Evolutionary conservation across 2,888 invertebrate genomes (phyloP), one percentile per base, ranked within the genome.

Genomic region (Aphodius sticticus): DNA sequence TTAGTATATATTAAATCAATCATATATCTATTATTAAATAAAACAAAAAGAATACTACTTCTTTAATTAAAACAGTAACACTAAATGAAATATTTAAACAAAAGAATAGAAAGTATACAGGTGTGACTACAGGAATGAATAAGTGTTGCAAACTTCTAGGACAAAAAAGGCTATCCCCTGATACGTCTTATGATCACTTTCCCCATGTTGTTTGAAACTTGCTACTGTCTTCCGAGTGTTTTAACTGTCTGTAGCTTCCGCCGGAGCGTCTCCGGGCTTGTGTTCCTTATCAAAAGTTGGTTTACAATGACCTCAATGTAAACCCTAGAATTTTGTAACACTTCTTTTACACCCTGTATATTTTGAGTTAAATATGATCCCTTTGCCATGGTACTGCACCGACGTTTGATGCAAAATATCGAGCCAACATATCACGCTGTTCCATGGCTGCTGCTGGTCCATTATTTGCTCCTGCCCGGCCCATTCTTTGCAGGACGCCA

Each of bases 381-480:
- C 53, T 53, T 53, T 53, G 53, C 53, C 53, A 53, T 53, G 53
- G 53, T 53, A 53, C 53, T 53, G 53, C 53, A 53, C 53, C 53
- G 38, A 53, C 53, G 6, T 9, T 53, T 53, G 53, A 53, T 53
- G 53, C 4, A 53, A 53, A 53, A 53, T 53, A 53, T 53, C 12
- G 53, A 53, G 53, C 53, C 53, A 53, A 53, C 53, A 53, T 53
- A 53, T 53, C 53, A 53, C 53, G 53, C 6, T 53, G 53, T 53
- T 53, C 53, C 53, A 53, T 53, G 53, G 53, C 53, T 53, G 53
- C 53, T 53, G 53, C 53, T 38, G 6, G 38, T 38, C 38, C 53
- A 53, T 53, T 53, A 53, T 53, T 53, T 53, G 53, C 53, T 53
- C 53, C 53, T 9, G 53, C 53, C 53, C 53, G 6, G 53, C 53